Evolutionary conservation across 2,888 invertebrate species (phyloP).

Genomic region (Parnassius apollo): DNA sequence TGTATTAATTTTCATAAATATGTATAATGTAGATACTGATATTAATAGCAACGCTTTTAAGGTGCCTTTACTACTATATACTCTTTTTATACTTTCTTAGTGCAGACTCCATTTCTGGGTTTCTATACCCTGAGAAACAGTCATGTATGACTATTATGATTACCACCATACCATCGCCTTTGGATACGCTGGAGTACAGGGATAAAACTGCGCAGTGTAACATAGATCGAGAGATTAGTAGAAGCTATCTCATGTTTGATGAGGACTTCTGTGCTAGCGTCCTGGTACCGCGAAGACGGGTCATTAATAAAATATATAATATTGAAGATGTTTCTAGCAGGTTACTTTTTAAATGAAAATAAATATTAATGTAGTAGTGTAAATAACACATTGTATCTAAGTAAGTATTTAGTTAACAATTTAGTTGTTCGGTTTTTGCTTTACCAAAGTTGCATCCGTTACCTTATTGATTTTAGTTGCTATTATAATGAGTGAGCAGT

Average conservation of each 20-base stretch:
- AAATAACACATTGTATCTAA: no score
- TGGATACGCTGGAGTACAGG: conserved; percentile 39
- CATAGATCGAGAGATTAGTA: conserved; percentile 55
- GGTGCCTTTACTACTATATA: no score
- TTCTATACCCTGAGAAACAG: conserved; percentile 40
- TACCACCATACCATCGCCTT: conserved; percentile 34
- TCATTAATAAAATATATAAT: conserved; percentile 52
- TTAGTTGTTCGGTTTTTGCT: no score
- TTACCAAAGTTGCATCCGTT: no score
- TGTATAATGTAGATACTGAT: no score
- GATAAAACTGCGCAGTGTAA: conserved; percentile 65
- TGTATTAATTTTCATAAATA: no score
- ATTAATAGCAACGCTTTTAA: no score
- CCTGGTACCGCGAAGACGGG: conserved; percentile 47
- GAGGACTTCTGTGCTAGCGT: conserved; percentile 51
- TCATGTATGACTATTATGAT: conserved; percentile 44
- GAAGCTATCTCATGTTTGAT: conserved; percentile 66
- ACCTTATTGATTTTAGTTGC: no score
- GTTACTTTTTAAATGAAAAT: conserved; percentile 37
- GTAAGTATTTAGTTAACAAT: no score
- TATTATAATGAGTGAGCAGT: no score
- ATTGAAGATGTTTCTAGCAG: conserved; percentile 69
- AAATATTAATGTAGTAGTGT: neutral
- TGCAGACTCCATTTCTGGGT: conserved; percentile 48
- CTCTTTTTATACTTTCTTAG: conserved; percentile 41